Base-by-base conservation (phyloP, 2,113 vertebrate genomes). In the Upupa epops region DNA sequence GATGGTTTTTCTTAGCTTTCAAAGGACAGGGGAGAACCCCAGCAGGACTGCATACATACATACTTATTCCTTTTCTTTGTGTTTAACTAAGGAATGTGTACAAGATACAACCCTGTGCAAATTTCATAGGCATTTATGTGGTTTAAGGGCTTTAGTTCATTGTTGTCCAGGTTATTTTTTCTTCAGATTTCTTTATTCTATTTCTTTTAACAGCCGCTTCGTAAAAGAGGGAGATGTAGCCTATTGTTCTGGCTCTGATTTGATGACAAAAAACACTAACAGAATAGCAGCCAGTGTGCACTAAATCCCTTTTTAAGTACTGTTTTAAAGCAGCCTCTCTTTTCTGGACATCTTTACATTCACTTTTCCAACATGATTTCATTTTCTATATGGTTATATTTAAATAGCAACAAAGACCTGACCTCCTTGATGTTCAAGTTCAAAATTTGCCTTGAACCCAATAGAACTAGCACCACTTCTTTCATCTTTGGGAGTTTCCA, bases 371-470 rank as follows among this genome's bases (percentile, higher is more conserved):
- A 40, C 46, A 90, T 89, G 77, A 89, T 86, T 90, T 94, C 45
- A 34, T 90, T 94, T 93, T 90, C 55, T 4, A 1, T 86, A 36
- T 11, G 59, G 59, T 75, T 88, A 59, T 49, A 72, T 93, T 93
- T 95, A 92, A 93, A 87, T 61, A 90, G 49, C 28, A 82, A 64
- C 45, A 89, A 93, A 90, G 49, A 3, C 45, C 54, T 82, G 70
- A 84, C 66, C 77, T 86, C 45, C 65, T 82, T 93, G 73, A 84
- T 86, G 77, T 89, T 89, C 24, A 52, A 64, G 80, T 93, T 81
- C 64, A 78, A 92, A 84, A 92, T 94, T 82, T 95, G 25, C 63
- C 94, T 90, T 84, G 81, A 93, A 89, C 40, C 46, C 86, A 54
- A 84, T 24, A 79, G 81, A 73, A 54, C 54, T 74, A 84, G 55